These are phyloP conservation scores for Loris lydekkerianus DNA, from an alignment of 2,797 vertebrate species.

Conservation along the genomic window DNA sequence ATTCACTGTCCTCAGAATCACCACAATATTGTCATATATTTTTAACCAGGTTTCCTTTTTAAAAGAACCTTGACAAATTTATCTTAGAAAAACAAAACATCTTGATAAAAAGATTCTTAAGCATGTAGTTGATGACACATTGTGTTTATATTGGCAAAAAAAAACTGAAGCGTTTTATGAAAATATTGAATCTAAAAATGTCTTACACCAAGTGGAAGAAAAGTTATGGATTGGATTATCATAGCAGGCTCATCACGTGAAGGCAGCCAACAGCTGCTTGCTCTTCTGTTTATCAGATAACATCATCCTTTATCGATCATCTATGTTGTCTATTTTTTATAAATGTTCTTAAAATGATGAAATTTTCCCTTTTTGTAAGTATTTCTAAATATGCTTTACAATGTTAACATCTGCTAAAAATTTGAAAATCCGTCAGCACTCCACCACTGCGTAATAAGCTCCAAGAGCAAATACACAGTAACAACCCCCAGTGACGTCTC, in stretches of 20 bases:
- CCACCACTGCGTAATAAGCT: neutral
- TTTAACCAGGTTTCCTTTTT: neutral
- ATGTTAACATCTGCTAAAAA: neutral
- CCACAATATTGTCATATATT: neutral
- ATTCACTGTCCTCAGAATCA: neutral
- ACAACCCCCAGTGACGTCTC: neutral
- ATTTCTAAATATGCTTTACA: constrained; percentile 8
- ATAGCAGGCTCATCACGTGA: too few species aligned
- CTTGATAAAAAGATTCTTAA: neutral
- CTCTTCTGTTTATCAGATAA: too few species aligned
- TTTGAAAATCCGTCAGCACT: neutral
- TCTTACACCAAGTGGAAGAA: neutral
- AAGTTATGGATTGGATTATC: neutral
- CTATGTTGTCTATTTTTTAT: neutral
- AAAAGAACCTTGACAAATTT: neutral
- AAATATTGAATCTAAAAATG: constrained; percentile 24
- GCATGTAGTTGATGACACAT: neutral
- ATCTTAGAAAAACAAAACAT: neutral
- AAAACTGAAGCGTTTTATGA: neutral
- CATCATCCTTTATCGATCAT: neutral
- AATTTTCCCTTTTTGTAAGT: neutral
- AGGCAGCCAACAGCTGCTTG: too few species aligned
- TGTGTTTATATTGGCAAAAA: neutral
- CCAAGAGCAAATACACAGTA: neutral
- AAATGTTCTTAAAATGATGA: neutral